Evolutionary conservation across 1,140 invertebrate genomes (phyloP), one percentile per base, ranked within the genome.

Genomic region (Augochlora pura): DNA sequence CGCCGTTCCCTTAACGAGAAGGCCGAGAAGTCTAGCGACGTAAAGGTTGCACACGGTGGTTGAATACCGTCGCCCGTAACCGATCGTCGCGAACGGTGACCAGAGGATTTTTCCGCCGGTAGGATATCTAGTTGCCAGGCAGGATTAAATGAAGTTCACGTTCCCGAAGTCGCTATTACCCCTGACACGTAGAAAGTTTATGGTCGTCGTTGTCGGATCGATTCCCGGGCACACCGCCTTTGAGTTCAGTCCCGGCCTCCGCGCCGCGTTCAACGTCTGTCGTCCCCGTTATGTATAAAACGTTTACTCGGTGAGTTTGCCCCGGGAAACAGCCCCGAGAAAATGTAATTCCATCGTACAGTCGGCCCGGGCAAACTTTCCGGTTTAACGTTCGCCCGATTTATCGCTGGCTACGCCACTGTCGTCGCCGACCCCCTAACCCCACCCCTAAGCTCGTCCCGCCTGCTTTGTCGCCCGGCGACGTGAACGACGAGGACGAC

Each of bases 281-380:
- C 75, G 65, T 77, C 42, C 39, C 32, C 32, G 75, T 77, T 77
- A 77, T 77, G 52, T 77, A 57, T 70, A 63, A 63, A 77, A 60
- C 75, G 75, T 70, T 77, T 77, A 77, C 57, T 57, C 64, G 46
- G 12, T 39, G 18, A 69, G 74, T 70, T 70, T 25, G 27, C 57
- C 42, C 54, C 74, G 52, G 66, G 57, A 67, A 62, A 62, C 65
- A 52, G 57, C 57, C n/a, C 67, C 75, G 75, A 70, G 75, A 77
- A 77, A 77, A 62, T 77, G 75, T 77, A 77, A 77, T 77, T 77
- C 57, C 75, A 77, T 77, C 75, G 75, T 62, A 52, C 66, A 66
- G 65, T 66, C 65, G 42, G 65, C 65, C 27, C 65, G 27, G 46
- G 42, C 18, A 21, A 63, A 77, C 69, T 67, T 77, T 77, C 69